Evolutionary conservation across 2,113 vertebrate genomes (phyloP), one percentile per base, ranked within the genome.

Genomic region (Pampusana beccarii): DNA sequence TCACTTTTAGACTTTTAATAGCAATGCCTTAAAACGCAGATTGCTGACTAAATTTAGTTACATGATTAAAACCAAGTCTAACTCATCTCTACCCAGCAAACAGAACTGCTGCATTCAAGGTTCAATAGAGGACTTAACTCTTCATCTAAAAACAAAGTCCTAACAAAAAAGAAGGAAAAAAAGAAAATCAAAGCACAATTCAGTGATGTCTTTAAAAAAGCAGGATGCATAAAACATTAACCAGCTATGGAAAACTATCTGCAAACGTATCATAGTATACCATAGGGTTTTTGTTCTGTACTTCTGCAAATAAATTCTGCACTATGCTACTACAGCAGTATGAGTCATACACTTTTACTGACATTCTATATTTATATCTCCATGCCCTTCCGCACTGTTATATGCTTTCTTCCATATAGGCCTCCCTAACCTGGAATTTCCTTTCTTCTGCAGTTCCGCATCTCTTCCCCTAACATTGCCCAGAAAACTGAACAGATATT

Each of bases 11-110:
- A 96, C 87, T 96, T 97, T 97, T 97, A 98, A 97, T 97, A 98
- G 97, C 97, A 96, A 93, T 96, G 96, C 86, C 97, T 98, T 97
- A 97, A 98, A 97, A 98, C 97, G 97, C 89, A 98, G 97, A 98
- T 97, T 97, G 97, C 91, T 96, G 91, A 90, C 97, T 98, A 98
- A 98, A 98, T 96, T 97, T 98, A 98, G 97, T 96, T 97, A 94
- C 46, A 36, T 95, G 96, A 97, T 98, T 98, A 97, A 98, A 98
- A 98, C 96, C 96, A 96, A 97, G 97, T 96, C 95, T 95, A 97
- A 94, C 92, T 95, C 95, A 90, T 97, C 95, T 97, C 87, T 97
- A 84, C 93, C 92, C 88, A 60, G 96, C 67, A 97, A 97, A 96
- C 86, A 98, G 95, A 94, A 91, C 83, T 96, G 86, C 93, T 96